Base-by-base conservation (phyloP, 2,797 vertebrate genomes). In the Catostomus latipinnis region DNA sequence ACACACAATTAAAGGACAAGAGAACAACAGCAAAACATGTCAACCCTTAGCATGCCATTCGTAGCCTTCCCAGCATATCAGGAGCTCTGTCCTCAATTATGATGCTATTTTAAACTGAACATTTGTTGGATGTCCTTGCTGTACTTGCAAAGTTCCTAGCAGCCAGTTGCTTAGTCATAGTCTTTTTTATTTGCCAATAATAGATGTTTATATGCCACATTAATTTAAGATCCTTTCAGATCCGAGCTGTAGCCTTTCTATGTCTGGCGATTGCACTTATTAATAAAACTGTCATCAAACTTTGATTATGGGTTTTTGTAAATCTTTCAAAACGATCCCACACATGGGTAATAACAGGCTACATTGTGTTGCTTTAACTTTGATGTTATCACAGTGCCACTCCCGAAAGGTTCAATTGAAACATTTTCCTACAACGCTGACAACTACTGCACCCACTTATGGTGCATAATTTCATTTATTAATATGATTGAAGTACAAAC, bases 281-380 rank as follows among this genome's bases (percentile, higher is more conserved):
- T 73, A 82, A 78, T 69, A 82, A 82, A 80, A 78, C 66, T 68
- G 76, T 74, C 81, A 79, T 52, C 66, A 60, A 61, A 71, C 76
- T 66, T 74, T 82, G 72, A 76, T 68, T 62, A 78, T 6, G 60
- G 73, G 80, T 63, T 76, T 49, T 12, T 57, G 50, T 61, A 68
- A 54, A 12, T 34, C 34, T 34, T 34, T 34, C 34, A 34, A 34
- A 34, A 34, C 4, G 34, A 34, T 71, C 71, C 60, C 75, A 68
- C 63, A 78, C 65, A 73, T 65, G 58, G 49, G 54, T 79, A 79
- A 79, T 83, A 83, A 79, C 50, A 74, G 50, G 34, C 71, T 57
- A 12, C 45, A 56, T 63, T 43, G 46, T 76, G 52, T 49, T 22
- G 52, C 62, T 67, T 12, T 76, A 22, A 67, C 53, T 49, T 49